Base-by-base conservation (phyloP, 2,888 invertebrate species). In the Fissipunctia ypsillon region DNA sequence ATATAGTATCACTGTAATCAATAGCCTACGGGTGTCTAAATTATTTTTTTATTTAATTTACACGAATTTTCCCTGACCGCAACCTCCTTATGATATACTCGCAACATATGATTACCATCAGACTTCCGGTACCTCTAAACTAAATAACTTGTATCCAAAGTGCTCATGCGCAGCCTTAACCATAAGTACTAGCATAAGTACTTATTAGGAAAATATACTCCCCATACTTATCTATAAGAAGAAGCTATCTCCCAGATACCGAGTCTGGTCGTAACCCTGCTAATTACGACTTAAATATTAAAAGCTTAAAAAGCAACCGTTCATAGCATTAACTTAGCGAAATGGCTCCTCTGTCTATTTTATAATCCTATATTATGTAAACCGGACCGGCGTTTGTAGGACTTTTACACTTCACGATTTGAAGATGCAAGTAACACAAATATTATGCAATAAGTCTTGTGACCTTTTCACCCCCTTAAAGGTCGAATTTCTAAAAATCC, bases 291-390 rank as follows among this genome's bases (percentile, higher is more conserved):
- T 73, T 56, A 84, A 83, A 80, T 83, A 83, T 77, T 69, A 69
- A 74, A 83, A 74, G 73, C 81, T 83, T 84, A 80, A 85, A 83
- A 83, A 80, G 80, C 80, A 83, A 67, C 68, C 77, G 64, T 56
- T 67, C 64, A 56, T 67, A 22, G 59, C 54, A 57, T 60, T 77
- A 70, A 63, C 65, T 73, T 61, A 66, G 74, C 52, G 72, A 70
- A 83, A 80, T 78, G 28, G 65, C 68, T 66, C 38, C 45, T 76
- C 73, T 76, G 74, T 83, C 78, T 81, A 61, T 78, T 80, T 85
- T 83, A 85, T 84, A 83, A 81, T 60, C 75, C 74, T 75, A 52
- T 67, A 70, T 84, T 76, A 68, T 81, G 56, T 81, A 78, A 76
- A 78, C 84, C 78, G 81, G 83, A 73, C 69, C 70, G n/a, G 10